Base-by-base conservation (phyloP, 1,140 invertebrate genomes). In the Aricia agestis region DNA sequence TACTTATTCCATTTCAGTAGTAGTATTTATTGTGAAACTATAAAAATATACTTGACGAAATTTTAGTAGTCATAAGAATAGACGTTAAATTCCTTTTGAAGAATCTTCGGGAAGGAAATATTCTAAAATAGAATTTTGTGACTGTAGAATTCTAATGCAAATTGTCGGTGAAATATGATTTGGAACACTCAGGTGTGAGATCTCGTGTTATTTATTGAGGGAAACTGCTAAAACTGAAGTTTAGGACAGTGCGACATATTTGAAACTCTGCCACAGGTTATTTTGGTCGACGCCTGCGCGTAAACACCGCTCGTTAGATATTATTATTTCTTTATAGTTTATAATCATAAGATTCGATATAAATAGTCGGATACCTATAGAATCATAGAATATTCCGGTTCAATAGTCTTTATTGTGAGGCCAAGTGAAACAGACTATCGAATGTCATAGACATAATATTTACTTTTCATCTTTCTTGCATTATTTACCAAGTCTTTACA, bases 191-290 rank as follows among this genome's bases (percentile, higher is more conserved):
- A 83, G 76, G 79, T 83, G 76, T 67, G 67, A 69, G 73, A 70
- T 74, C 17, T 58, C 75, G 76, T 76, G 78, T 71, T 81, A 82
- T 63, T 80, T 77, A 80, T 79, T 80, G 78, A 69, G 78, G 80
- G 74, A 83, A 81, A 78, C 72, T 81, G 76, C 69, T 74, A 77
- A 80, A 81, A 78, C 18, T 83, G 78, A 78, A 78, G 76, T 83
- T 86, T 85, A 82, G 83, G 80, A 83, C 83, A 82, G 76, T 42
- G 79, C 84, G 86, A 89, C 87, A 91, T 91, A 91, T 91, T 89
- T 91, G 89, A 91, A 91, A 81, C 89, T 83, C 79, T 91, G 89
- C 89, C 89, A 91, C 83, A 74, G 76, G 76, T 73, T 91, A 91
- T 91, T 91, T 77, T 82, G 68, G 82, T 80, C 58, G 65, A 52